phyloP scores from a whole-genome alignment of 2,797 vertebrate genomes.

The Myotis planiceps region DNA sequence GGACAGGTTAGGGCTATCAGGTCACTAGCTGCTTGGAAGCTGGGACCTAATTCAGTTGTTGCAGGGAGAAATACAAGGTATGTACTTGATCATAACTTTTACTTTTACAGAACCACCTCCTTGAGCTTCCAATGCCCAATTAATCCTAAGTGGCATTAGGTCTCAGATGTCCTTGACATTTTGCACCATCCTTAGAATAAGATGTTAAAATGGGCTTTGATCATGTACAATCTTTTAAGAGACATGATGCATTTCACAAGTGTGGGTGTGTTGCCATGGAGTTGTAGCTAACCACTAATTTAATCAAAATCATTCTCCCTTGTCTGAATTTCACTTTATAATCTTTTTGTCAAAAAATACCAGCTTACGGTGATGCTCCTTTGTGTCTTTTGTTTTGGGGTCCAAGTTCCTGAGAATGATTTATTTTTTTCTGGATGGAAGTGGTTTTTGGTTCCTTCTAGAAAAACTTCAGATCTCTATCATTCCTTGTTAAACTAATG shows the following conservation, averaged over 20 bases:
- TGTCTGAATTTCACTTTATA: constrained; percentile 35
- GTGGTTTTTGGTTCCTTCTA: not conserved
- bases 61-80: not conserved
- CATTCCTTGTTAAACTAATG: constrained; percentile 25
- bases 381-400: not conserved
- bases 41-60: not conserved
- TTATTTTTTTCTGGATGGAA: not conserved
- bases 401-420: constrained; percentile 2
- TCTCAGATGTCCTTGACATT: not conserved
- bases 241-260: constrained; percentile 1
- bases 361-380: not conserved
- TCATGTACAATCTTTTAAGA: constrained; percentile 12
- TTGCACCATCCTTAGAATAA: constrained; percentile 10
- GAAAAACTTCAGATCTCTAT: not conserved
- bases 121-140: not conserved
- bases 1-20: not conserved
- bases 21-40: not conserved
- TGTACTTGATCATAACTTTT: not conserved
- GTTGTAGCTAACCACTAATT: constrained; percentile 58
- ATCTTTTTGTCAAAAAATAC: constrained; percentile 17
- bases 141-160: not conserved
- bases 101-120: not conserved
- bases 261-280: constrained; percentile 52
- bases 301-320: not conserved
- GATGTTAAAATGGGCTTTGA: constrained; percentile 25